Evolutionary conservation across 2,888 invertebrate genomes (phyloP).

Genomic region (Ochlodes sylvanus): DNA sequence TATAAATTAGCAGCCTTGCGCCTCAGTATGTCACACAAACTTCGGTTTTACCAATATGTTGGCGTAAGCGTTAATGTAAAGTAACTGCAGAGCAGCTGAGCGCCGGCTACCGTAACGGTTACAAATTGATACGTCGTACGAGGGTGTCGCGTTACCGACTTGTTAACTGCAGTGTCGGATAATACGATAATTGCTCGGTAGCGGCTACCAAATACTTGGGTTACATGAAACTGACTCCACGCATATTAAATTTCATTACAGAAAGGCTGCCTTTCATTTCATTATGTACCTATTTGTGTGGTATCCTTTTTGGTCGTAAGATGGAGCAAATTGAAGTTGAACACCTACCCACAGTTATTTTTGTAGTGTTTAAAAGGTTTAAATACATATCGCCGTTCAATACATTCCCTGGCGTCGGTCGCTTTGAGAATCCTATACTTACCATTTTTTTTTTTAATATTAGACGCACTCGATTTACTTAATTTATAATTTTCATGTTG

Average conservation of each 20-base stretch:
- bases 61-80: not conserved
- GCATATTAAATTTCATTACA: constrained; percentile 2
- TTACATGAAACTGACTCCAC: constrained; percentile 25
- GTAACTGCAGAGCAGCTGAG: not conserved
- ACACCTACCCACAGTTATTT: not conserved
- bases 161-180: constrained; percentile 24
- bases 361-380: not conserved
- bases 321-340: not conserved
- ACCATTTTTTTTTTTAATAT: too few relatives aligned
- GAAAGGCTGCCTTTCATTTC: constrained; percentile 12
- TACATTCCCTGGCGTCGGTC: too few relatives aligned
- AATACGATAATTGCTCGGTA: constrained; percentile 35
- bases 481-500: too few relatives aligned
- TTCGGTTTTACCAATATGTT: too few relatives aligned
- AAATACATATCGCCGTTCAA: too few relatives aligned
- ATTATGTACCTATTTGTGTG: not conserved
- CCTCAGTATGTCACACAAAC: too few relatives aligned
- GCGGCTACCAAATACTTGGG: constrained; percentile 8
- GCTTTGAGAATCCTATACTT: too few relatives aligned
- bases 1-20: too few relatives aligned
- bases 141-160: constrained; percentile 17
- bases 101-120: not conserved
- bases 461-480: too few relatives aligned
- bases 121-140: constrained; percentile 24
- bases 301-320: not conserved